A percentile compares a stretch with the other conserved stretches of the same genome.
These are phyloP conservation scores for Notolepis coatsorum DNA, from an alignment of 2,797 vertebrate genomes.

Conservation along the genomic window DNA sequence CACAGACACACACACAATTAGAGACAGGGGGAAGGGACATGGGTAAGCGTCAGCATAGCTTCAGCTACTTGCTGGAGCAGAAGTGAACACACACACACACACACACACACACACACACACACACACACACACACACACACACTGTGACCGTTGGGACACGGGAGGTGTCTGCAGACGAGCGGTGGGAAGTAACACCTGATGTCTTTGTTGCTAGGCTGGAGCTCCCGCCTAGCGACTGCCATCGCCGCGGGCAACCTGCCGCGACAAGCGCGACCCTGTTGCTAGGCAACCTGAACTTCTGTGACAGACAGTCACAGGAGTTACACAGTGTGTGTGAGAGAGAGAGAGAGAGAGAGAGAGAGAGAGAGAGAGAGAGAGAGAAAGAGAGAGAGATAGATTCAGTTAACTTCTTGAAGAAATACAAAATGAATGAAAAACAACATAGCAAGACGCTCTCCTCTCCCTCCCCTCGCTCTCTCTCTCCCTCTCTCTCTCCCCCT, in stretches of 20 bases:
- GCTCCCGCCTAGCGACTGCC: constrained; percentile 70
- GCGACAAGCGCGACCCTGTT: constrained; percentile 74
- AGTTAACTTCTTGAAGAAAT: background rate
- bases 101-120: constrained; percentile 17
- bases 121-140: constrained; percentile 28
- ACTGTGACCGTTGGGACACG: constrained; percentile 46
- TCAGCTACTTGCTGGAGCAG: constrained; percentile 59
- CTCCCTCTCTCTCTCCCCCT: background rate
- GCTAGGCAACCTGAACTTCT: constrained; percentile 76
- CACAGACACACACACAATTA: constrained; percentile 47
- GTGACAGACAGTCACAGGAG: constrained; percentile 58
- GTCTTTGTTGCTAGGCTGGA: constrained; percentile 76
- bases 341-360: background rate
- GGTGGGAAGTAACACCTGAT: constrained; percentile 79
- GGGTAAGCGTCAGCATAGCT: constrained; percentile 44
- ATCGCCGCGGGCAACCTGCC: constrained; percentile 57
- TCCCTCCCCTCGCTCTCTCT: background rate
- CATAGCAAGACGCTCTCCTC: background rate
- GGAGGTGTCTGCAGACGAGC: constrained; percentile 70
- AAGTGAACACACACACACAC: constrained; percentile 46
- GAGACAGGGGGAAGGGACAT: constrained; percentile 40
- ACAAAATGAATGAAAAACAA: background rate
- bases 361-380: constrained; percentile 18
- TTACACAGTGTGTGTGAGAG: constrained; percentile 30
- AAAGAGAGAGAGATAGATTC: background rate